These are phyloP conservation scores for Hypselothyrea guttata DNA, from an alignment of 2,888 invertebrate genomes.

Conservation along the genomic window DNA sequence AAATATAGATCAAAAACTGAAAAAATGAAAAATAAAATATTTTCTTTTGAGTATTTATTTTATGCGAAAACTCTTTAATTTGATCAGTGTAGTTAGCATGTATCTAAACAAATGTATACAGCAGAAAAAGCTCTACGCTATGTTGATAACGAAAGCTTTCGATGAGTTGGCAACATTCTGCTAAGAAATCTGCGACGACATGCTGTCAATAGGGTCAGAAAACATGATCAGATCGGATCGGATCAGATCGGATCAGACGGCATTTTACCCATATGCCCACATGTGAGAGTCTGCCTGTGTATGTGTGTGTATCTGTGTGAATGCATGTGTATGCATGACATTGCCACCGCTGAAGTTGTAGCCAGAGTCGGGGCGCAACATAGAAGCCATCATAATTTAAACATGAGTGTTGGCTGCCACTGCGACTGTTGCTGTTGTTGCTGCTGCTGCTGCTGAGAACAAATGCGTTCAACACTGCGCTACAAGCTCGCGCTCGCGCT, in stretches of 20 bases:
- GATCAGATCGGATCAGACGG: conserved; percentile 30
- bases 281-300: conserved; percentile 20
- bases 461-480: conserved; percentile 55
- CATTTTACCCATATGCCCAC: conserved; percentile 57
- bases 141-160: no score
- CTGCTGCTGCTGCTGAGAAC: conserved; percentile 39
- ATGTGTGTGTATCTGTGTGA: no score
- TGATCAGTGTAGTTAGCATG: conserved; percentile 4
- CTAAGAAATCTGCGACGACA: conserved; percentile 29
- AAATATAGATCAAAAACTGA: no score
- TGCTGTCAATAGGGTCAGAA: conserved; percentile 47
- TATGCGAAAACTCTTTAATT: not conserved
- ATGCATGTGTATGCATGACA: conserved; percentile 6
- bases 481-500: conserved; percentile 36
- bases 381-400: conserved; percentile 79
- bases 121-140: not conserved
- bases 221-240: conserved; percentile 43
- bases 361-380: conserved; percentile 51
- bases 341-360: conserved; percentile 8
- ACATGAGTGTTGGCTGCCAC: conserved; percentile 77
- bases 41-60: no score
- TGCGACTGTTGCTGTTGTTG: conserved; percentile 50
- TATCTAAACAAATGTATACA: conserved; percentile 4
- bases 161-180: not conserved
- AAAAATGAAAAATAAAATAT: no score